A percentile compares a stretch with the other conserved stretches of the same genome.
phyloP scores from a whole-genome alignment of 2,797 vertebrate genomes.

The Myotis myotis region DNA sequence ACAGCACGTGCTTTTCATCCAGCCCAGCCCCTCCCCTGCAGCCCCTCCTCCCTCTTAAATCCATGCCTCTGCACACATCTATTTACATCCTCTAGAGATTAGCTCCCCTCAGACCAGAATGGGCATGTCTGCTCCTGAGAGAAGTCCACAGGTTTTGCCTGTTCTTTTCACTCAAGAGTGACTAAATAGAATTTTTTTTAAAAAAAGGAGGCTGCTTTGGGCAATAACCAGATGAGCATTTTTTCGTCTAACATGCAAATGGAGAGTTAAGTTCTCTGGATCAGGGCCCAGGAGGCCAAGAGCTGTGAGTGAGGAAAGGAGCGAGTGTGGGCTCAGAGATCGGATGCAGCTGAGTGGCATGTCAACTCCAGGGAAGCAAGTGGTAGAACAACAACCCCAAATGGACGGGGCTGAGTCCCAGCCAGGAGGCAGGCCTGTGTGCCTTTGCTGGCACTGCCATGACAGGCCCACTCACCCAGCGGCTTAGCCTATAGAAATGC shows the following conservation, averaged over 20 bases:
- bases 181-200: neutral
- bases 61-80: neutral
- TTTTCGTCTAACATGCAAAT: neutral
- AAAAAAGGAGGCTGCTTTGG: neutral
- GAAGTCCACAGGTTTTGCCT: neutral
- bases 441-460: neutral
- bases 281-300: neutral
- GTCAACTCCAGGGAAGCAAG: neutral
- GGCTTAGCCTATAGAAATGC: rapidly evolving
- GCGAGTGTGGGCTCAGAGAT: neutral
- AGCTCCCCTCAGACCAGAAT: neutral
- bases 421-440: too few relatives aligned
- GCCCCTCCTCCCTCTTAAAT: neutral
- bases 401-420: too few relatives aligned
- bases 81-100: neutral
- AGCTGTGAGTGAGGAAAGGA: neutral
- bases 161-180: neutral
- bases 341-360: neutral
- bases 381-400: neutral
- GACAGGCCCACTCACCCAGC: neutral
- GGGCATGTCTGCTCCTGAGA: neutral
- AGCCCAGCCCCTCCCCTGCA: neutral
- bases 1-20: neutral
- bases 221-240: neutral
- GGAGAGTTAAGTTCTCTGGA: neutral